These are phyloP conservation scores for Apis florea DNA, from an alignment of 1,140 invertebrate species.

Conservation along the genomic window DNA sequence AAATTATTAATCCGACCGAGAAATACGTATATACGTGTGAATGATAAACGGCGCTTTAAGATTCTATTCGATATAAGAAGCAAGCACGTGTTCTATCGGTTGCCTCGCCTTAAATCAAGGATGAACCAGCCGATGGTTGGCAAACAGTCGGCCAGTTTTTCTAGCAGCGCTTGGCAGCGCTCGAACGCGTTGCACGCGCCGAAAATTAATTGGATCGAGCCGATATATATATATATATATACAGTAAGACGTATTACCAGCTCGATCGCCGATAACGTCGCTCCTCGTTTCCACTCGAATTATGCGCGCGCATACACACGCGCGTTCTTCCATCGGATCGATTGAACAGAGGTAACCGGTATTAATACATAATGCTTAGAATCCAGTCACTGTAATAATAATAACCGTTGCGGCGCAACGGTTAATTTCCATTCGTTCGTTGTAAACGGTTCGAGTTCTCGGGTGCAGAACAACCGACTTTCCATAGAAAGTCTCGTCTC, in stretches of 20 bases:
- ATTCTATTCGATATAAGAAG: too few species aligned
- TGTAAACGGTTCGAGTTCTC: not conserved
- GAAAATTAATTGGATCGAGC: constrained; percentile 37
- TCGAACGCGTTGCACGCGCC: constrained; percentile 2
- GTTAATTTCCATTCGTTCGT: constrained; percentile 26
- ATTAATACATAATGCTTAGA: constrained; percentile 19
- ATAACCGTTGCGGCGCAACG: constrained; percentile 5
- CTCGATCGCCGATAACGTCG: constrained; percentile 20
- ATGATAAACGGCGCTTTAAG: too few species aligned
- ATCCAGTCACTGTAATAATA: constrained; percentile 27
- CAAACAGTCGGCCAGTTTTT: constrained; percentile 6
- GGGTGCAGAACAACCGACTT: constrained; percentile 23
- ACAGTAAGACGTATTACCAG: not conserved
- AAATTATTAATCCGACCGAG: too few species aligned
- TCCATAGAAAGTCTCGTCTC: constrained; percentile 52
- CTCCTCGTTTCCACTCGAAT: not conserved
- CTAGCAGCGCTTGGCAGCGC: constrained; percentile 31
- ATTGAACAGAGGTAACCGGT: too few species aligned
- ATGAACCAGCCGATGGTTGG: constrained; percentile 15
- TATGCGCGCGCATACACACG: not conserved
- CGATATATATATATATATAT: not conserved
- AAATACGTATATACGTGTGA: too few species aligned
- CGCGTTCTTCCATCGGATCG: not conserved
- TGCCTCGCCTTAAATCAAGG: constrained; percentile 31
- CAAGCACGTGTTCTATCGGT: not conserved